Evolutionary conservation across 2,113 vertebrate genomes (phyloP).

Genomic region (Harpagus bidentatus): DNA sequence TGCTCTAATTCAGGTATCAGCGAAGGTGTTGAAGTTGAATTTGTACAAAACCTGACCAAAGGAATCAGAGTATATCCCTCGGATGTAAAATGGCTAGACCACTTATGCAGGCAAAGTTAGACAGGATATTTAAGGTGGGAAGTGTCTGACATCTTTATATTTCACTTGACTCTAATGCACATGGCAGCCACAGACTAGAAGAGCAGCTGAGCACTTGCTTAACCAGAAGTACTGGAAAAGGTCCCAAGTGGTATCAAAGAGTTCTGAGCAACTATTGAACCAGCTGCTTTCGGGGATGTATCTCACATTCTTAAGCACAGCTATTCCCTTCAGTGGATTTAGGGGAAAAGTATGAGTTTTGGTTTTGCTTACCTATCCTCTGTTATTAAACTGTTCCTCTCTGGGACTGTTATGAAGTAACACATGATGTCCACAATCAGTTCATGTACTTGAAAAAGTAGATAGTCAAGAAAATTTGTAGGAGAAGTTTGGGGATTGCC

Average conservation of each 20-base stretch:
- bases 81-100: not conserved
- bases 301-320: not conserved
- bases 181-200: not conserved
- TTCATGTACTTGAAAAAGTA: not conserved
- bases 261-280: not conserved
- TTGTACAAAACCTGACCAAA: not conserved
- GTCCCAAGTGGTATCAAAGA: not conserved
- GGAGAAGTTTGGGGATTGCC: not conserved
- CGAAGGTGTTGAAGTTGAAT: not conserved
- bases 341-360: not conserved
- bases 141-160: not conserved
- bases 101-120: not conserved
- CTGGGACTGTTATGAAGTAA: not conserved
- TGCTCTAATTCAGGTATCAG: not conserved
- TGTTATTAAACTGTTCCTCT: not conserved
- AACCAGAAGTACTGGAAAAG: conserved; percentile 31
- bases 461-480: not conserved
- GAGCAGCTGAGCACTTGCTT: not conserved
- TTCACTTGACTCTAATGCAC: not conserved
- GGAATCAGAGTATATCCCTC: not conserved
- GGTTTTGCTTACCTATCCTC: not conserved
- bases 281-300: not conserved
- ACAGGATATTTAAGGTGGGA: not conserved
- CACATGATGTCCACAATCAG: not conserved
- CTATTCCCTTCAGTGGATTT: not conserved